Evolutionary conservation across 2,888 invertebrate genomes (phyloP).

Genomic region (Drosophila suboccidentalis): DNA sequence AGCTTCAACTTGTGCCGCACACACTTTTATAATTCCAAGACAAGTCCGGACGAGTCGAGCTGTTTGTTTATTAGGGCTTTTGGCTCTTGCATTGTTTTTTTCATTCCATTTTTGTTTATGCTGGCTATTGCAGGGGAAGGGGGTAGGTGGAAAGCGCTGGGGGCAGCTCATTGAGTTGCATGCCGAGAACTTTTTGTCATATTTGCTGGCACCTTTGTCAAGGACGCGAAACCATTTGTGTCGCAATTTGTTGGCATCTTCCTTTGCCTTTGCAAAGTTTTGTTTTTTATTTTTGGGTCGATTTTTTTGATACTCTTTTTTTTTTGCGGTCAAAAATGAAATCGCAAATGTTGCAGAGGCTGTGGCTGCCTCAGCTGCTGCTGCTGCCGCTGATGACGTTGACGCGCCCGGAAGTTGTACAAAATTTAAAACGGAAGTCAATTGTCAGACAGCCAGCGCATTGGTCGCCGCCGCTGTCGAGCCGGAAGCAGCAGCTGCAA

Average conservation of each 20-base stretch:
- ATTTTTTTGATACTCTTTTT: background rate
- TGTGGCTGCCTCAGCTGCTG: conserved; percentile 13
- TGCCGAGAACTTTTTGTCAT: conserved; percentile 49
- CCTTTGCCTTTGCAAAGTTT: conserved; percentile 1
- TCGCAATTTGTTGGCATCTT: conserved; percentile 28
- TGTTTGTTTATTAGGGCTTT: conserved; percentile 37
- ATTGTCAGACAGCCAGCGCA: conserved; percentile 73
- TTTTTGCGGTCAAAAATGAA: conserved; percentile 28
- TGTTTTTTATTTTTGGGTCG: background rate
- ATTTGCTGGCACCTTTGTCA: conserved; percentile 71
- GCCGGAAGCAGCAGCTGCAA: conserved; percentile 71
- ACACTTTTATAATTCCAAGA: conserved; percentile 43
- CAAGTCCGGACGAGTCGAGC: conserved; percentile 34
- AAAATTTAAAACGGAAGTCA: conserved; percentile 79
- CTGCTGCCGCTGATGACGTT: conserved; percentile 29
- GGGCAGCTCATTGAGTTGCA: conserved; percentile 53
- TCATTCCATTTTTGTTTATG: conserved; percentile 14
- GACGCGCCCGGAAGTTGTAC: conserved; percentile 72
- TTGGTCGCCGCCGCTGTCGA: conserved; percentile 61
- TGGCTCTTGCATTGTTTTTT: conserved; percentile 30
- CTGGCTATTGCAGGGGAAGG: conserved; percentile 1
- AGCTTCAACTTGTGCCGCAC: conserved; percentile 24
- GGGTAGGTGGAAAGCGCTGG: background rate
- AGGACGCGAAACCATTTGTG: conserved; percentile 53
- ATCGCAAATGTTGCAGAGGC: conserved; percentile 18